These are phyloP conservation scores for Sebastes hopkinsi DNA, from an alignment of 2,797 vertebrate genomes.

Conservation along the genomic window DNA sequence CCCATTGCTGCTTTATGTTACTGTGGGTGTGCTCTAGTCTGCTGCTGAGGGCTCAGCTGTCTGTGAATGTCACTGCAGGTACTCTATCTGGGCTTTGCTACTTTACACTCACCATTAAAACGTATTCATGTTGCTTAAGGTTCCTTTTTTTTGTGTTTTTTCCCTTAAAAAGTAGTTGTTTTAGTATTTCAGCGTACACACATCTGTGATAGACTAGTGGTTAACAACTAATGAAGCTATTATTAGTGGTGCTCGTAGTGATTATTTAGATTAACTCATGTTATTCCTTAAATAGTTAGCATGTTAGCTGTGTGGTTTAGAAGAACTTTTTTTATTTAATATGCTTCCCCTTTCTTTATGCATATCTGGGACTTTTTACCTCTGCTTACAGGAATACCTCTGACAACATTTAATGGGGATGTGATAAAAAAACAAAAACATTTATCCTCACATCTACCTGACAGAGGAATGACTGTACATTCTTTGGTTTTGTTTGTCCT, in stretches of 20 bases:
- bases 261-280: neutral
- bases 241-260: neutral
- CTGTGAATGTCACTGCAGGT: constrained; percentile 74
- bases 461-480: constrained; percentile 56
- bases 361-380: neutral
- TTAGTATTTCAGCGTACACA: neutral
- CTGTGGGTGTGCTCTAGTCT: constrained; percentile 73
- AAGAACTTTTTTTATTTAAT: neutral
- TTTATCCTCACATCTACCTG: neutral
- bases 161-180: neutral
- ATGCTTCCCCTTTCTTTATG: constrained; percentile 8
- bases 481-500: constrained; percentile 26
- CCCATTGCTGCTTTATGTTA: constrained; percentile 57
- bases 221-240: neutral
- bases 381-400: constrained; percentile 54
- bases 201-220: neutral
- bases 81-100: constrained; percentile 47
- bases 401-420: constrained; percentile 12
- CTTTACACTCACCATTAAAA: constrained; percentile 46
- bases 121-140: constrained; percentile 10
- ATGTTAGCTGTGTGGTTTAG: constrained; percentile 9
- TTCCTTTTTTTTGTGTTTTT: constrained; percentile 8
- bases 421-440: neutral
- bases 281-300: neutral
- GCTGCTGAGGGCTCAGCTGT: constrained; percentile 71